A percentile compares a stretch with the other conserved stretches of the same genome.
phyloP scores from a whole-genome alignment of 2,888 invertebrate species.

The Brenthis daphne region DNA sequence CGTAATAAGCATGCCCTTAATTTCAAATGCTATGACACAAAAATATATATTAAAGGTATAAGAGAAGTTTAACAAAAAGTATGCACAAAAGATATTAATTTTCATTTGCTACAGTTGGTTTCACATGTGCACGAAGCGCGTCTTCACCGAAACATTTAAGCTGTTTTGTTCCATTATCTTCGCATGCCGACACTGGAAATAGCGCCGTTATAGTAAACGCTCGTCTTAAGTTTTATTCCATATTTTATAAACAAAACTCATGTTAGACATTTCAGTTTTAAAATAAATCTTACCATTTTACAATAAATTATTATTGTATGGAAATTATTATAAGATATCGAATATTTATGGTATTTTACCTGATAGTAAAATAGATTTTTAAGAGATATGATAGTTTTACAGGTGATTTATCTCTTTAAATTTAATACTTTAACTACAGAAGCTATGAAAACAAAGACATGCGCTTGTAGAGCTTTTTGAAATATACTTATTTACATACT shows the following conservation, averaged over 20 bases:
- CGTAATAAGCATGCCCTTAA: too few species aligned
- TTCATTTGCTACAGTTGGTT: conserved; percentile 66
- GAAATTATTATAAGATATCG: too few species aligned
- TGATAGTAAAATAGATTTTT: too few species aligned
- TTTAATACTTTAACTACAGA: too few species aligned
- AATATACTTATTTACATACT: too few species aligned
- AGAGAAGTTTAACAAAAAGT: conserved; percentile 14
- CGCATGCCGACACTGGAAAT: conserved; percentile 42
- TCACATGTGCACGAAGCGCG: conserved; percentile 44
- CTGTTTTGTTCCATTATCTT: conserved; percentile 54
- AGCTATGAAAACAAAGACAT: too few species aligned
- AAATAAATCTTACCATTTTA: neutral
- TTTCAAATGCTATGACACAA: too few species aligned
- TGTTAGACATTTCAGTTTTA: neutral
- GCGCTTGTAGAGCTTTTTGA: too few species aligned
- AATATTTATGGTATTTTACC: too few species aligned
- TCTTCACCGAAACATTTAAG: conserved; percentile 47
- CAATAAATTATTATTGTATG: too few species aligned
- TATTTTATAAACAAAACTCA: neutral
- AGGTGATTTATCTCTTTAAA: too few species aligned
- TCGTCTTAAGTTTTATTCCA: conserved; percentile 3
- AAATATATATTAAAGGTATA: neutral
- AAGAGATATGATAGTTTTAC: too few species aligned
- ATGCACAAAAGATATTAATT: conserved; percentile 59
- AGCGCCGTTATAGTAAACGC: conserved; percentile 16